Conservation (phyloP, 37 sponge, comb jelly and placozoan genomes). For the Hormiphora californensis region DNA sequence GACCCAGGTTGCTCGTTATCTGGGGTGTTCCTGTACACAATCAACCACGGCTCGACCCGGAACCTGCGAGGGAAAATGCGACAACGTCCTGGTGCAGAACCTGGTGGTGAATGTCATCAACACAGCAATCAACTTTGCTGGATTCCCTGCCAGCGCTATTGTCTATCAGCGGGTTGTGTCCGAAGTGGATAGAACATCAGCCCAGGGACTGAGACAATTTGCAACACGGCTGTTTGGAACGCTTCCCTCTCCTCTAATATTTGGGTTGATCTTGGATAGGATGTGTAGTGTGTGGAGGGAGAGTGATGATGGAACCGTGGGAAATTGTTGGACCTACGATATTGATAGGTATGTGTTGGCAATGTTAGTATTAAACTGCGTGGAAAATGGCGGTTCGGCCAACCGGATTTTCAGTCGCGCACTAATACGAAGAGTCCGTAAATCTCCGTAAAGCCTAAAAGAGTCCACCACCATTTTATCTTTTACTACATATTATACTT, state of each 20-base stretch:
- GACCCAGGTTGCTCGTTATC: not conserved
- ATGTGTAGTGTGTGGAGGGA: not conserved
- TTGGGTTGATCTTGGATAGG: not conserved
- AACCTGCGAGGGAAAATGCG: not conserved
- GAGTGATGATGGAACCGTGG: not conserved
- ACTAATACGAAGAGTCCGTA: too few relatives aligned
- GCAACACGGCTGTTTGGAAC: slow-evolving; percentile 1
- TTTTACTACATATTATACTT: not conserved
- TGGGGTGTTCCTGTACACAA: not conserved
- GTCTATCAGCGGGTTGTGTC: not conserved
- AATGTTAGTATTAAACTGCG: too few relatives aligned
- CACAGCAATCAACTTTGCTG: not conserved
- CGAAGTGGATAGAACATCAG: not conserved
- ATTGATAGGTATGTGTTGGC: slow-evolving; percentile 28
- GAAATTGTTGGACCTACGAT: not conserved
- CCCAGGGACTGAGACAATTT: not conserved
- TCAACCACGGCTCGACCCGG: not conserved
- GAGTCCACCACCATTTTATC: too few relatives aligned
- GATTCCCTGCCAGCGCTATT: not conserved
- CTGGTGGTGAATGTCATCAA: not conserved
- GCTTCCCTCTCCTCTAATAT: not conserved
- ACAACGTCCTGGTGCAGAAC: not conserved
- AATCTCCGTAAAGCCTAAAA: not conserved
- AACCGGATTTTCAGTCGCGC: too few relatives aligned
- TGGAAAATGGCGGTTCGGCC: too few relatives aligned